These are phyloP conservation scores for Phylloscopus trochiloides DNA, from an alignment of 2,113 vertebrate species.

Conservation along the genomic window DNA sequence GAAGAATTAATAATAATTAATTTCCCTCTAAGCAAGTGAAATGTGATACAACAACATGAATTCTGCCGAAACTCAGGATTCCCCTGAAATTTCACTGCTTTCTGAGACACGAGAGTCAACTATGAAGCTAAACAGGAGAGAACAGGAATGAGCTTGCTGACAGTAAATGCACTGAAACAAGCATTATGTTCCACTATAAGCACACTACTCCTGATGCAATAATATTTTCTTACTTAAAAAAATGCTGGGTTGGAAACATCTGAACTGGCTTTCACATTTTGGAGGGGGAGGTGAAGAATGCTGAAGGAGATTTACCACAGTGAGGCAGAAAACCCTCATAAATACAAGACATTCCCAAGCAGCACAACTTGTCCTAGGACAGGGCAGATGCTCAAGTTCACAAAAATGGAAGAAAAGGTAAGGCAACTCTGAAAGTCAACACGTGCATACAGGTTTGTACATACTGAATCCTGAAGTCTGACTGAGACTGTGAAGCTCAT, in stretches of 20 bases:
- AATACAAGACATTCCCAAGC: neutral
- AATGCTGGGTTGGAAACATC: neutral
- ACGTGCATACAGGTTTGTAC: neutral
- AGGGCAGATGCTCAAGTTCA: neutral
- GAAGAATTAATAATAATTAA: neutral
- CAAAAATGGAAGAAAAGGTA: neutral
- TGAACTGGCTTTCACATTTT: neutral
- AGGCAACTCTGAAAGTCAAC: neutral
- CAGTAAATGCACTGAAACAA: neutral
- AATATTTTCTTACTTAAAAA: slow-evolving; percentile 42
- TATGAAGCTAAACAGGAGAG: neutral
- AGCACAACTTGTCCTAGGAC: neutral
- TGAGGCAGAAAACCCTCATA: neutral
- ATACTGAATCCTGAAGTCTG: neutral
- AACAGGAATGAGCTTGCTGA: neutral
- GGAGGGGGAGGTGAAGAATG: neutral
- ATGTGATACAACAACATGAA: neutral
- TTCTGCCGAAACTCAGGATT: neutral
- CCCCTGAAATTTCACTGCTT: neutral
- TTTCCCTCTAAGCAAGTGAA: neutral
- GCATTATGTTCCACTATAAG: neutral
- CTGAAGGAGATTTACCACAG: neutral
- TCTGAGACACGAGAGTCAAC: neutral
- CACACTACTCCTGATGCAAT: slow-evolving; percentile 16
- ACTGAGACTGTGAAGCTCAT: neutral